Evolutionary conservation across 2,888 invertebrate species (phyloP).

Genomic region (Dryadula phaetusa): DNA sequence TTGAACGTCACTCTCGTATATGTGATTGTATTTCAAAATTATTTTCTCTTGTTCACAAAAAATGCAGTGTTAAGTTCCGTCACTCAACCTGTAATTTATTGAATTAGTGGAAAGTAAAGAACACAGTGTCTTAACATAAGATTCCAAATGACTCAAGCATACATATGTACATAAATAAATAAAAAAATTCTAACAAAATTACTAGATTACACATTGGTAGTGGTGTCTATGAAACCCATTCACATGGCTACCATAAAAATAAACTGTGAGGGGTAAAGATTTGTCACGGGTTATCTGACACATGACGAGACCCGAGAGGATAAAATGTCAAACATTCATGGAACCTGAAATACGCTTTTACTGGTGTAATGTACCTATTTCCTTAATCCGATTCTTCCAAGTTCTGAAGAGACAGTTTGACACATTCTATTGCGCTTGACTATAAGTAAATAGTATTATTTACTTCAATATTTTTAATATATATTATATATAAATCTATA

Average conservation of each 20-base stretch:
- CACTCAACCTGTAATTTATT: too few species aligned
- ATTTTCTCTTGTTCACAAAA: too few species aligned
- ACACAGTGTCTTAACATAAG: too few species aligned
- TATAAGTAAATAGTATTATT: too few species aligned
- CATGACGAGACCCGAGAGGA: constrained; percentile 18
- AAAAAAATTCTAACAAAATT: neutral
- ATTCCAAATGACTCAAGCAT: too few species aligned
- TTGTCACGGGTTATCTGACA: constrained; percentile 21
- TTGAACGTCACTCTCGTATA: too few species aligned
- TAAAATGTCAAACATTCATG: constrained; percentile 23
- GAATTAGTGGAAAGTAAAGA: too few species aligned
- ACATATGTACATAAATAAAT: neutral
- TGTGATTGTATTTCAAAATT: too few species aligned
- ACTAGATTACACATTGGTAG: neutral
- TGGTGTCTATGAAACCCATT: neutral
- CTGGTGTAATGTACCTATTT: constrained; percentile 23
- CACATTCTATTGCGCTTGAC: neutral
- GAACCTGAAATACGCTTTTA: constrained; percentile 27
- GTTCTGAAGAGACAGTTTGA: neutral
- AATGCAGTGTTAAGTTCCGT: too few species aligned
- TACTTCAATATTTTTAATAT: too few species aligned
- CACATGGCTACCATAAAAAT: neutral
- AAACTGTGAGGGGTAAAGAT: constrained; percentile 9
- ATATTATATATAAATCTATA: neutral
- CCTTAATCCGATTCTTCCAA: constrained; percentile 6